Percentiles rank a stretch among this genome's conserved stretches.
phyloP scores from a whole-genome alignment of 2,797 vertebrate genomes.

The Lates japonicus region DNA sequence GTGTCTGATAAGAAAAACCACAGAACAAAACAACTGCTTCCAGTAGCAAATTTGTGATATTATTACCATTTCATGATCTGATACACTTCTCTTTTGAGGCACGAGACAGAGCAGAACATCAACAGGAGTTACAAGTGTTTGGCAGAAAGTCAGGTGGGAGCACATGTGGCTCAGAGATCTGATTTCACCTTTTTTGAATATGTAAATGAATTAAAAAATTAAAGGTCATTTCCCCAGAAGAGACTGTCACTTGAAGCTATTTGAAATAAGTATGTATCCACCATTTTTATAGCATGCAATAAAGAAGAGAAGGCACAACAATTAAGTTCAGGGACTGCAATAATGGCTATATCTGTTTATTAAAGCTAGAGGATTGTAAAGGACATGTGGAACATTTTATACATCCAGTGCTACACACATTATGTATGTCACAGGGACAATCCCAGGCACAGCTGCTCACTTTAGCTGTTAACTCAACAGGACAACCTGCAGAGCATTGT shows the following conservation, averaged over 20 bases:
- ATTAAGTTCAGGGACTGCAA: neutral
- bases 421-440: constrained; percentile 26
- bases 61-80: constrained; percentile 55
- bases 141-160: constrained; percentile 5
- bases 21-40: constrained; percentile 67
- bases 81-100: constrained; percentile 38
- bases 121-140: constrained; percentile 27
- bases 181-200: neutral
- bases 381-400: neutral
- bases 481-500: constrained; percentile 26
- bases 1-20: constrained; percentile 67
- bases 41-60: constrained; percentile 57
- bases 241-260: neutral
- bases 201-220: neutral
- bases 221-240: neutral
- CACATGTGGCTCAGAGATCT: neutral
- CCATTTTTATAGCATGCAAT: neutral
- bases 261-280: neutral
- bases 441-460: constrained; percentile 41
- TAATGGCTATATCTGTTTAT: neutral
- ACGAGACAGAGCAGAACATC: constrained; percentile 13
- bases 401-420: constrained; percentile 18
- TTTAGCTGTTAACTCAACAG: constrained; percentile 21
- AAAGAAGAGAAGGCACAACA: neutral
- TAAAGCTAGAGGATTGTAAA: neutral